Conservation (phyloP, 2,797 vertebrate species). For the Anomalospiza imberbis region DNA sequence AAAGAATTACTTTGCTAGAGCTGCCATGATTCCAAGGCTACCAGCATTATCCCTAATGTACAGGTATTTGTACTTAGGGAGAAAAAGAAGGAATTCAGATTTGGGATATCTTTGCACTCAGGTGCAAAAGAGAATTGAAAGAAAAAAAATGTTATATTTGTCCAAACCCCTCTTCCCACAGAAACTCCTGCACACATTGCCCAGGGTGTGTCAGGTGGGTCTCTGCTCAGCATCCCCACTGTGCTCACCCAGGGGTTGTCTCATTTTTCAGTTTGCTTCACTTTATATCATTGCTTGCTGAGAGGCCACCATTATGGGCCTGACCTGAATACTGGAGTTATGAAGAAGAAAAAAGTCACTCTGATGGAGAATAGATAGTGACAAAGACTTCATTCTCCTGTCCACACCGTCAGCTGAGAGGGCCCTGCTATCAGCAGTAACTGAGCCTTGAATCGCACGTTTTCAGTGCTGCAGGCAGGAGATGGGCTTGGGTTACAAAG, state of each 20-base stretch:
- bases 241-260: background rate
- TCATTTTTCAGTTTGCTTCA: constrained; percentile 12
- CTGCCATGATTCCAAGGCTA: background rate
- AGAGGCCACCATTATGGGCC: constrained; percentile 11
- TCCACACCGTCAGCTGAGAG: constrained; percentile 62
- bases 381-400: constrained; percentile 79
- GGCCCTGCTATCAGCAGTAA: constrained; percentile 74
- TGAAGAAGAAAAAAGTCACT: constrained; percentile 47
- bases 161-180: background rate
- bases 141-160: background rate
- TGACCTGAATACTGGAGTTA: constrained; percentile 41
- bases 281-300: background rate
- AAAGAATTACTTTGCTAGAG: background rate
- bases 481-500: constrained; percentile 75
- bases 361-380: constrained; percentile 51
- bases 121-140: background rate
- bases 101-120: background rate
- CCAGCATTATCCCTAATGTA: background rate
- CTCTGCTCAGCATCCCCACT: background rate
- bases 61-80: background rate
- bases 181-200: rapidly evolving
- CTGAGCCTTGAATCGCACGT: constrained; percentile 74
- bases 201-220: background rate
- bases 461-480: constrained; percentile 66
- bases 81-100: background rate